Percentiles rank a stretch among this genome's conserved stretches.
Evolutionary conservation across 2,797 vertebrate genomes (phyloP).

Genomic region (Leptoclinus maculatus): DNA sequence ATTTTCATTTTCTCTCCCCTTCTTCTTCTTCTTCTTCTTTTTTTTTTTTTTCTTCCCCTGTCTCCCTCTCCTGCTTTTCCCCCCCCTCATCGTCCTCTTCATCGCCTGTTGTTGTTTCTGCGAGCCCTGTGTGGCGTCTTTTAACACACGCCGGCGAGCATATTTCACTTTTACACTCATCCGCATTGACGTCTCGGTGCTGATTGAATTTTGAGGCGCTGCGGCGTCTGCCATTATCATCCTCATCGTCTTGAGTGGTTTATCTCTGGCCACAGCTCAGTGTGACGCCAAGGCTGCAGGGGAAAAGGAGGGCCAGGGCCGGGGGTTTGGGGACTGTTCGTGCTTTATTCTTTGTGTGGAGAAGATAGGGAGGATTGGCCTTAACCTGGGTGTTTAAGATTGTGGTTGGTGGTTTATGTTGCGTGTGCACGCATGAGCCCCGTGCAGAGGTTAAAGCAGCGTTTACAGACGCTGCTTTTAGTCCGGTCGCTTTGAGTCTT

Average conservation of each 20-base stretch:
- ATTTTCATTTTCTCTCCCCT: conserved; percentile 65
- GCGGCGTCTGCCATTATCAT: conserved; percentile 84
- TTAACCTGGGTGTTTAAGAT: conserved; percentile 41
- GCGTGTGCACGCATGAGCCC: background rate
- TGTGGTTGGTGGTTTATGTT: conserved; percentile 15
- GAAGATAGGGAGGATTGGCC: conserved; percentile 15
- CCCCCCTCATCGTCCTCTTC: conserved; percentile 60
- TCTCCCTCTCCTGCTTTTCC: conserved; percentile 5
- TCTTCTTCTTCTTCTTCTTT: conserved; percentile 7
- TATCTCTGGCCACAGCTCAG: conserved; percentile 81
- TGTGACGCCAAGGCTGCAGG: conserved; percentile 78
- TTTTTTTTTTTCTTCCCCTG: background rate
- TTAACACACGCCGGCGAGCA: conserved; percentile 77
- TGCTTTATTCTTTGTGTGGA: conserved; percentile 48
- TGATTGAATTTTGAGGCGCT: conserved; percentile 87
- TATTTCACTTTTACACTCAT: conserved; percentile 86
- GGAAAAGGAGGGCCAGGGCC: conserved; percentile 49
- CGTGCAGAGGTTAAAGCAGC: conserved; percentile 13
- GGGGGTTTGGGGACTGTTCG: conserved; percentile 38
- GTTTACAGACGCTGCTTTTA: conserved; percentile 19
- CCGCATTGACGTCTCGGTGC: conserved; percentile 78
- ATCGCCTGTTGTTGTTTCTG: conserved; percentile 73
- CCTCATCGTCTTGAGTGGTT: conserved; percentile 85
- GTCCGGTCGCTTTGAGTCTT: conserved; percentile 49
- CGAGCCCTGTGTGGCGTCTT: conserved; percentile 76